phyloP scores from a whole-genome alignment of 2,113 vertebrate genomes.

The Scytalopus superciliaris region DNA sequence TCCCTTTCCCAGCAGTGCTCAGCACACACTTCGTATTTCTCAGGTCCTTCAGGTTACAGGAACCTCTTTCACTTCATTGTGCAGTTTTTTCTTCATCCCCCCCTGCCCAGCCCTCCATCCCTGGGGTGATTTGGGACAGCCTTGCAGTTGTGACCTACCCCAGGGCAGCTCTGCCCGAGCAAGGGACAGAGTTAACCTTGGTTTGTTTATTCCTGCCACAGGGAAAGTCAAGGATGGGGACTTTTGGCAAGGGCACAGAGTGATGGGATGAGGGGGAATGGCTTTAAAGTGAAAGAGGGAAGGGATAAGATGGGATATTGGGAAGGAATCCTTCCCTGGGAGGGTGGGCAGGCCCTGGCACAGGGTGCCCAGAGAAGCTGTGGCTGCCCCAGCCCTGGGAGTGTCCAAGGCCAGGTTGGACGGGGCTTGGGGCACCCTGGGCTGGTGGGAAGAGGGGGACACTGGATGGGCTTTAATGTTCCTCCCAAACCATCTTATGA shows the following conservation, averaged over 20 bases:
- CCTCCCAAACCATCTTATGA: neutral
- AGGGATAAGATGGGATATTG: rapidly evolving
- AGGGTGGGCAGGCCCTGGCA: neutral
- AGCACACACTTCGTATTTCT: neutral
- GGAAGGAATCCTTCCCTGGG: neutral
- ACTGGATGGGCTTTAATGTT: rapidly evolving
- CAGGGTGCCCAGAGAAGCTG: neutral
- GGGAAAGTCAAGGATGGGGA: neutral
- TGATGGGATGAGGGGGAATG: neutral
- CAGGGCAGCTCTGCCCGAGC: too few relatives aligned
- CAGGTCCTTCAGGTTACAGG: rapidly evolving
- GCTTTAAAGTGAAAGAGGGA: neutral
- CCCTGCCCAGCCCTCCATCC: too few relatives aligned
- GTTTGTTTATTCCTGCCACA: neutral
- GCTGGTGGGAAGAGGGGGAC: rapidly evolving
- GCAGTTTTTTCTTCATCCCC: neutral
- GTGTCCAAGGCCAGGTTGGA: neutral
- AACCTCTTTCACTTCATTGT: neutral
- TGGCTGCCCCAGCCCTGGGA: neutral
- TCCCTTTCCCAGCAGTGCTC: neutral
- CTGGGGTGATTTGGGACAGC: neutral
- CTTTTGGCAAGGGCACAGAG: neutral
- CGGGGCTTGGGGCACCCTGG: neutral
- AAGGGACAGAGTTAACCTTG: neutral
- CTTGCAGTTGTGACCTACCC: neutral